Base-by-base conservation (phyloP, 1,140 invertebrate genomes). In the Lepidotrigona ventralis region DNA sequence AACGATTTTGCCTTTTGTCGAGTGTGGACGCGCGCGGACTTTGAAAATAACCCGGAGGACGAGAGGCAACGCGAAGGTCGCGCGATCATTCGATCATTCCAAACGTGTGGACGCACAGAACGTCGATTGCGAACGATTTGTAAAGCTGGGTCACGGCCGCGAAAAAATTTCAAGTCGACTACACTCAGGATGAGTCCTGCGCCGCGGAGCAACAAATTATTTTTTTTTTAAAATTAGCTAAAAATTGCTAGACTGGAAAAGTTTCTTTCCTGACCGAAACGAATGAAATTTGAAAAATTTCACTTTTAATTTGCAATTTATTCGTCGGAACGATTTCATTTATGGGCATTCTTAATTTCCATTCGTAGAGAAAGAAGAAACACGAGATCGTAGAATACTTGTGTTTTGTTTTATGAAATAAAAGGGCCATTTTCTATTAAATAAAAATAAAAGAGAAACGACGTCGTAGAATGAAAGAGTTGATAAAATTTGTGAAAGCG, bases 141-240 rank as follows among this genome's bases (percentile, higher is more conserved):
- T n/a, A 26, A 33, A 78, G 76, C 12, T 64, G 39, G 74, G 74
- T 76, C 74, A 76, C n/a, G 74, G 74, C 64, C 39, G 29, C 23
- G 23, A 15, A 8, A 1, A 76, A 53, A 64, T 76, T 76, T 64
- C 39, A 69, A 56, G 1, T 46, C 51, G 21, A 15, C 5, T 11
- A 69, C 2, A 69, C 5, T 26, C 29, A 5, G 14, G 6, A 15
- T 14, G 14, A 68, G 46, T 17, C 3, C 6, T 51, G 9, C 26
- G 8, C 11, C 23, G 17, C 12, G 29, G n/a, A 6, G 29, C 29
- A 39, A 69, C 46, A 78, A 58, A 33, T 54, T 3, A 33, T 39
- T 68, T 21, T 46, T 58, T 39, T 68, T 21, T 46, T 58, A 71
- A 71, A 51, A 71, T 17, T 8, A 21, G 19, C 23, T 12, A 15